Conservation (phyloP, 2,113 vertebrate species). For the Spermophilus dauricus region DNA sequence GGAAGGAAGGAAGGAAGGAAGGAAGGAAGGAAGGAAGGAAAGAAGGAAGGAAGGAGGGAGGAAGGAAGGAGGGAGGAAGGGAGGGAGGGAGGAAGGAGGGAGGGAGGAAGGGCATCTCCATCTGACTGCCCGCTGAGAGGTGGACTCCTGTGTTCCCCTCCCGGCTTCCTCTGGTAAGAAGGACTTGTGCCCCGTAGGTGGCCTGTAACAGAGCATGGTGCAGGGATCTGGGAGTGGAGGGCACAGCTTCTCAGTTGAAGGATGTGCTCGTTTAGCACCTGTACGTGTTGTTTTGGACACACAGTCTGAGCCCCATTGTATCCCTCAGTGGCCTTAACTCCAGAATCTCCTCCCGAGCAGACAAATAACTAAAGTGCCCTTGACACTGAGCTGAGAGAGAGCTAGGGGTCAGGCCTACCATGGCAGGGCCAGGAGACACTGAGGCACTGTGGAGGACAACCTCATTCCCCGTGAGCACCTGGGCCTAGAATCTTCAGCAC, state of each 20-base stretch:
- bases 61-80: too few relatives aligned
- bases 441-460: background rate
- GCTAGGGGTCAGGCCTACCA: too few relatives aligned
- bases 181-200: background rate
- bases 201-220: background rate
- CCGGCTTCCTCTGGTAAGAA: constrained; percentile 65
- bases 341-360: background rate
- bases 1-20: too few relatives aligned
- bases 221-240: background rate
- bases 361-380: background rate
- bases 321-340: background rate
- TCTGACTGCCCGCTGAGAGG: background rate
- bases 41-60: too few relatives aligned
- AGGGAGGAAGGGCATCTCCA: too few relatives aligned
- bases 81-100: too few relatives aligned
- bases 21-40: too few relatives aligned
- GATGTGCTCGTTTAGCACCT: background rate
- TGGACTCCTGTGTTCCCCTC: constrained; percentile 44
- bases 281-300: background rate
- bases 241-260: background rate
- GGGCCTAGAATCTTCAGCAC: background rate
- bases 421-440: background rate
- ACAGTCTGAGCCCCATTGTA: background rate
- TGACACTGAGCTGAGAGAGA: background rate
- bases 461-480: background rate